These are phyloP conservation scores for Scrobipalpa atriplicella DNA, from an alignment of 2,888 invertebrate genomes.

Conservation along the genomic window DNA sequence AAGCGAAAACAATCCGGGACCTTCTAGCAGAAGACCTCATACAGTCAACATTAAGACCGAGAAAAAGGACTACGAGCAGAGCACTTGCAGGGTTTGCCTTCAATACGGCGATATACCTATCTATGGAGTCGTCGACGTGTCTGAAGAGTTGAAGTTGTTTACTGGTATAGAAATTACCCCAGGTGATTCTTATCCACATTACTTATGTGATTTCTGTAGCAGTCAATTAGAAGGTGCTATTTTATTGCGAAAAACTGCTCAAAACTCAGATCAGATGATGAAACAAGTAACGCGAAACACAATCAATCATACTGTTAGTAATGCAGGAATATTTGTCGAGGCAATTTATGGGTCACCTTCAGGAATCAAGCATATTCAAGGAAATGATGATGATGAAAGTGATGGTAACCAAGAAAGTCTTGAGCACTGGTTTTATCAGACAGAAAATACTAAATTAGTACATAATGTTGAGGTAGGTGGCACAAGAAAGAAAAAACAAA, in stretches of 20 bases:
- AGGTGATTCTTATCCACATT: slow-evolving; percentile 64
- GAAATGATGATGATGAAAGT: neutral
- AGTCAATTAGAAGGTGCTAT: slow-evolving; percentile 63
- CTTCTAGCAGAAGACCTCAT: neutral
- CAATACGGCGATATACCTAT: slow-evolving; percentile 67
- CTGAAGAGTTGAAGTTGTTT: slow-evolving; percentile 52
- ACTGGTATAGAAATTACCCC: slow-evolving; percentile 54
- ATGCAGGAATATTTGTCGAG: neutral
- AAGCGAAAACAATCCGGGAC: slow-evolving; percentile 9
- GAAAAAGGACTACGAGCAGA: slow-evolving; percentile 33
- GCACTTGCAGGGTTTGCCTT: slow-evolving; percentile 65
- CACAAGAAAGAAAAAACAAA: slow-evolving; percentile 29
- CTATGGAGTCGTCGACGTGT: slow-evolving; percentile 51
- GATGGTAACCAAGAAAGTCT: neutral
- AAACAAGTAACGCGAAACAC: neutral
- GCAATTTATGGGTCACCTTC: neutral
- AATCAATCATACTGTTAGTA: neutral
- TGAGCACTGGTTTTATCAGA: too few relatives aligned
- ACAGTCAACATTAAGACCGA: slow-evolving; percentile 34
- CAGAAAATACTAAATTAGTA: slow-evolving; percentile 33
- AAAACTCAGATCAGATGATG: slow-evolving; percentile 43
- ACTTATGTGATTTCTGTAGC: slow-evolving; percentile 61
- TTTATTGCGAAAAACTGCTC: slow-evolving; percentile 66
- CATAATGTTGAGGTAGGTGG: slow-evolving; percentile 22
- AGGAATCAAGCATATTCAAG: neutral